Conservation (phyloP, 2,888 invertebrate species). For the Hylaea fasciaria region DNA sequence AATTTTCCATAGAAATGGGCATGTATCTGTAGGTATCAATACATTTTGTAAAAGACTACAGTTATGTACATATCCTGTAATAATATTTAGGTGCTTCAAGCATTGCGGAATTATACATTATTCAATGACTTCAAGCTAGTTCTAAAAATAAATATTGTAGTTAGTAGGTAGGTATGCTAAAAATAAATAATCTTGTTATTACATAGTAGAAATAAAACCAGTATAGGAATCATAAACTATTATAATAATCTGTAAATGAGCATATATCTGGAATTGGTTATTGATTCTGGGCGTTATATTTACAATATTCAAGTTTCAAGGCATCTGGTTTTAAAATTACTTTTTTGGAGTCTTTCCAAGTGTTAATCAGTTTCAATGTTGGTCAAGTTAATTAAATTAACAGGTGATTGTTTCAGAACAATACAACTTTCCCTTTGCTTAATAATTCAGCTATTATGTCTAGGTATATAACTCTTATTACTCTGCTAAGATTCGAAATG, state of each 20-base stretch:
- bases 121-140: too few relatives aligned
- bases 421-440: constrained; percentile 13
- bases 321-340: constrained; percentile 29
- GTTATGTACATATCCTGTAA: too few relatives aligned
- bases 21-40: too few relatives aligned
- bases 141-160: too few relatives aligned
- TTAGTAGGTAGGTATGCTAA: too few relatives aligned
- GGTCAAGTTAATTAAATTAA: neutral
- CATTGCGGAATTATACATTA: too few relatives aligned
- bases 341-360: constrained; percentile 36
- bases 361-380: constrained; percentile 16
- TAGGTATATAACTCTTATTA: constrained; percentile 30
- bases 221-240: constrained; percentile 58
- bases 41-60: too few relatives aligned
- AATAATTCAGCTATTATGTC: constrained; percentile 23
- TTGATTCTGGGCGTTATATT: constrained; percentile 24
- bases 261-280: constrained; percentile 61
- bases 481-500: constrained; percentile 34
- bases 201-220: constrained; percentile 52
- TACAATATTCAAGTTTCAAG: constrained; percentile 48
- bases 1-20: too few relatives aligned
- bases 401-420: neutral
- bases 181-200: neutral
- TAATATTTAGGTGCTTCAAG: too few relatives aligned
- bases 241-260: constrained; percentile 67